Evolutionary conservation across 1,140 invertebrate genomes (phyloP).

Genomic region (Sycophaga agraensis): DNA sequence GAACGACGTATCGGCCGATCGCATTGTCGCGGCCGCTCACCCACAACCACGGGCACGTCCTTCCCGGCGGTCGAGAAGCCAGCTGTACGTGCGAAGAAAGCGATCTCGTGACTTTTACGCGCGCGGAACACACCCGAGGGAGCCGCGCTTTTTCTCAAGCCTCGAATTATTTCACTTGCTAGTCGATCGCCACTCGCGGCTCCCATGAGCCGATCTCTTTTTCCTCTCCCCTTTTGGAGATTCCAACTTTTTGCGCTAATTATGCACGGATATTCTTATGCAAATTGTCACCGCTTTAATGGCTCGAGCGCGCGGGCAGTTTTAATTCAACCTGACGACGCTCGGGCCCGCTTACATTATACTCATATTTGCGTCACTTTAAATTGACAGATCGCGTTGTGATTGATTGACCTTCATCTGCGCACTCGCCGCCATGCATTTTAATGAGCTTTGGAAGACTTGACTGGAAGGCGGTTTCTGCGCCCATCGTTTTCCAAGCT

Average conservation of each 20-base stretch:
- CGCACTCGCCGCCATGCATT: too few relatives aligned
- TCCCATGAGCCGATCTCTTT: neutral
- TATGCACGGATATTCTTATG: neutral
- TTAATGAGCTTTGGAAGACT: too few relatives aligned
- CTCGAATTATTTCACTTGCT: neutral
- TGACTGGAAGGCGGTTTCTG: too few relatives aligned
- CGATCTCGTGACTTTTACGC: too few relatives aligned
- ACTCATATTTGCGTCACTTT: neutral
- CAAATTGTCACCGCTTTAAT: neutral
- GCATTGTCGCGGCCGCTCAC: conserved; percentile 6
- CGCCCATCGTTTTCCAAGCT: too few relatives aligned
- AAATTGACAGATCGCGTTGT: neutral
- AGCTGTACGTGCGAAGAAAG: too few relatives aligned
- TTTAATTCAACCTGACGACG: neutral
- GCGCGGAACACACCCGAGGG: too few relatives aligned
- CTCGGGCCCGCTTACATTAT: neutral
- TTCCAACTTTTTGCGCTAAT: neutral
- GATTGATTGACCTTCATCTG: too few relatives aligned
- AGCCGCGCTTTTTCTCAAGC: neutral
- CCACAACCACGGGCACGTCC: too few relatives aligned
- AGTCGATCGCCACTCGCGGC: neutral
- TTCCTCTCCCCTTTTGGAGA: neutral
- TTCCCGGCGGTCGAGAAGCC: too few relatives aligned
- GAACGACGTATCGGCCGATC: conserved; percentile 13
- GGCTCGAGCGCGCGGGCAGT: neutral